Conservation (phyloP, 2,797 vertebrate genomes). For the Falco biarmicus region DNA sequence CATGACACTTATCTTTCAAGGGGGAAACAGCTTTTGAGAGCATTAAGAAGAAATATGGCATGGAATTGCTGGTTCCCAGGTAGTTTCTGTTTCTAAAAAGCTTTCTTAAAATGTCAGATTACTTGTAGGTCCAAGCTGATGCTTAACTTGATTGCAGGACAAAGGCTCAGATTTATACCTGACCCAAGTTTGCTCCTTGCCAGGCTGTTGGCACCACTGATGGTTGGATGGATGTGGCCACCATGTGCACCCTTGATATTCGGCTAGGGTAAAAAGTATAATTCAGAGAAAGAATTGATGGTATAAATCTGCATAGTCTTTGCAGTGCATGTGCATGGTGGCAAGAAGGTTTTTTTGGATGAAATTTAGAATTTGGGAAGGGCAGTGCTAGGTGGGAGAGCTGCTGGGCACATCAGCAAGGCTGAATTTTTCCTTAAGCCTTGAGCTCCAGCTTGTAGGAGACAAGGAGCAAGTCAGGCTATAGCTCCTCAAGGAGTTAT, state of each 20-base stretch:
- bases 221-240: not conserved
- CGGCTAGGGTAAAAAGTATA: not conserved
- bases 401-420: not conserved
- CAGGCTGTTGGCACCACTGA: not conserved
- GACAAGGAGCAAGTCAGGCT: not conserved
- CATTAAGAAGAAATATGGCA: rapidly evolving
- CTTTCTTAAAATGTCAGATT: not conserved
- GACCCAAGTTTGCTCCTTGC: not conserved
- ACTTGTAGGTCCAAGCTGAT: not conserved
- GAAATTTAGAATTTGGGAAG: not conserved
- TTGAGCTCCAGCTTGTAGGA: not conserved
- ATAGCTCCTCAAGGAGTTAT: not conserved
- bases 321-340: rapidly evolving
- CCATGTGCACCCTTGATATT: rapidly evolving
- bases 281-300: not conserved
- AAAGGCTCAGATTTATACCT: not conserved
- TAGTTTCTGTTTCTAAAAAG: not conserved
- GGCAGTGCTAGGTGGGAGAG: rapidly evolving
- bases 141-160: not conserved
- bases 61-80: not conserved
- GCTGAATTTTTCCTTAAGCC: not conserved
- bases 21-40: not conserved
- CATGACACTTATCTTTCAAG: not conserved
- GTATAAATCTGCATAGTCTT: not conserved
- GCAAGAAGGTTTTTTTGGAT: not conserved